These are phyloP conservation scores for Onthophagus taurus DNA, from an alignment of 1,140 invertebrate species.

Conservation along the genomic window DNA sequence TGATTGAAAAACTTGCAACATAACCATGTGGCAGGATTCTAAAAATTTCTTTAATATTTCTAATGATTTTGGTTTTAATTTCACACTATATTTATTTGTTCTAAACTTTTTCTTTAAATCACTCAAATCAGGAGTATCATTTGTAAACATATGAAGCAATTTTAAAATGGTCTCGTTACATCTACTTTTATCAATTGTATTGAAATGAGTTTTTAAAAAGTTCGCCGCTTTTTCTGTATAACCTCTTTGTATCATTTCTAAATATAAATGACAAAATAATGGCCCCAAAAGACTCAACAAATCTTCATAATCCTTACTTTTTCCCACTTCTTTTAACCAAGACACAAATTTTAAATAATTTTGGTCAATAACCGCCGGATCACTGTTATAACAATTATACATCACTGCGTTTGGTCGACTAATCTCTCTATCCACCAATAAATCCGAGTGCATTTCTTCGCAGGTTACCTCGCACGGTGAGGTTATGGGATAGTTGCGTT, in stretches of 20 bases:
- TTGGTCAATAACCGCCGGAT: conserved; percentile 30
- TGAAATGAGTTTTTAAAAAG: conserved; percentile 29
- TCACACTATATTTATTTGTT: conserved; percentile 27
- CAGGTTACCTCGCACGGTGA: conserved; percentile 4
- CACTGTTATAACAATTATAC: conserved; percentile 30
- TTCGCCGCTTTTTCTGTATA: conserved; percentile 24
- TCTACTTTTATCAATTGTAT: conserved; percentile 26
- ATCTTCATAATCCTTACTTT: conserved; percentile 24
- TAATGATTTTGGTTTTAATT: conserved; percentile 25
- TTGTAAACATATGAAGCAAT: conserved; percentile 23
- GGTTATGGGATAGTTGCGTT: conserved; percentile 26
- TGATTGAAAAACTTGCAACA: conserved; percentile 31
- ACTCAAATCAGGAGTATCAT: conserved; percentile 14
- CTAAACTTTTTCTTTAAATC: conserved; percentile 26
- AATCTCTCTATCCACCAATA: conserved; percentile 22
- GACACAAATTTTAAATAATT: conserved; percentile 30
- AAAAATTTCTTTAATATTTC: conserved; percentile 30
- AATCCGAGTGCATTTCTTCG: conserved; percentile 17
- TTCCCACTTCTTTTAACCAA: conserved; percentile 29
- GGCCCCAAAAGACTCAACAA: conserved; percentile 28
- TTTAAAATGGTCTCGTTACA: conserved; percentile 27
- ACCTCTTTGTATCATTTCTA: conserved; percentile 28
- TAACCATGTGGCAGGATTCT: conserved; percentile 28
- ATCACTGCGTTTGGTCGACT: conserved; percentile 30
- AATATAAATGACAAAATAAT: conserved; percentile 34